Conservation (phyloP, 2,888 invertebrate genomes). For the Epirrhoe alternata region DNA sequence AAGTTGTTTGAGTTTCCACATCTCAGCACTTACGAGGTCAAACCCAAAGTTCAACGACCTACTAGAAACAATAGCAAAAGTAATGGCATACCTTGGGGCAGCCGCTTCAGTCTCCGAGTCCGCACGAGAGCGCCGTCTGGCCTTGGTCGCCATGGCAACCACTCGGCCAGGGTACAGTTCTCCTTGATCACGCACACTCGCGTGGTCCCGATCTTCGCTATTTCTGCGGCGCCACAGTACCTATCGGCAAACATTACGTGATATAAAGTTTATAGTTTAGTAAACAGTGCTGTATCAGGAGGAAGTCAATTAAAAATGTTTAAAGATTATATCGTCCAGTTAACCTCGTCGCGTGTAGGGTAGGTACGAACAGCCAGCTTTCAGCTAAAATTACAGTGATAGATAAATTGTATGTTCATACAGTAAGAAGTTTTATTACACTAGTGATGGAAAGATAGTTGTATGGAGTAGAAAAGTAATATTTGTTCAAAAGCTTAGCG, state of each 20-base stretch:
- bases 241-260: constrained; percentile 46
- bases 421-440: no score
- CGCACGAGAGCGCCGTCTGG: constrained; percentile 81
- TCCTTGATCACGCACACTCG: constrained; percentile 83
- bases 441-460: no score
- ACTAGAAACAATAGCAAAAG: neutral
- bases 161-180: constrained; percentile 84
- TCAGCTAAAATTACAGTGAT: no score
- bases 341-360: no score
- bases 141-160: constrained; percentile 85
- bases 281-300: no score
- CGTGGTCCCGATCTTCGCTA: constrained; percentile 65
- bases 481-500: no score
- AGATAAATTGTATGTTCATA: no score
- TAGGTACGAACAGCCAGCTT: no score
- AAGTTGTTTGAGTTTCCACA: neutral
- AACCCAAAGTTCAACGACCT: constrained; percentile 17
- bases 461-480: no score
- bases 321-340: no score
- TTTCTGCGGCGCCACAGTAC: constrained; percentile 63
- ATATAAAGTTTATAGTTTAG: neutral
- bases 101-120: constrained; percentile 69
- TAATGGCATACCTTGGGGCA: constrained; percentile 72
- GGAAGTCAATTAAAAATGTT: no score
- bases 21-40: neutral